Conservation (phyloP, 23 tunicate genomes). For the Halocynthia roretzi region DNA sequence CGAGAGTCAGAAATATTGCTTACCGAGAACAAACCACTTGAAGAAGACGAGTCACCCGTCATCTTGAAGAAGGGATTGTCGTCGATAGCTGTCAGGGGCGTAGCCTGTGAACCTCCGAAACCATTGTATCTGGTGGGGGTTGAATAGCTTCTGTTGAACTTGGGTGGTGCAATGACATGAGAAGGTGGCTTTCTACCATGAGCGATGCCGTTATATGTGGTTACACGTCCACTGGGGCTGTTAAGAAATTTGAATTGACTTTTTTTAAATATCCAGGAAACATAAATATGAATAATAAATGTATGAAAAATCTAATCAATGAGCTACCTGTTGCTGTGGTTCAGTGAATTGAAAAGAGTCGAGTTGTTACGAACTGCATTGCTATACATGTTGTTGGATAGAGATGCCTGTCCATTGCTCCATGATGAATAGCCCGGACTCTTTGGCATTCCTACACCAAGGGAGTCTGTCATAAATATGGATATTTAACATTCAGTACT, state of each 20-base stretch:
- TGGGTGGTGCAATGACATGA: slow-evolving; percentile 44
- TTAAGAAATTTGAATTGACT: neutral
- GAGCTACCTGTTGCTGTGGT: slow-evolving; percentile 43
- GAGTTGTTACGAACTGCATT: slow-evolving; percentile 29
- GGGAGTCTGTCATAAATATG: neutral
- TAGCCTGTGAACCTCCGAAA: slow-evolving; percentile 22
- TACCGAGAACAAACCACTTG: slow-evolving; percentile 13
- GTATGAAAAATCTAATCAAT: too few species aligned
- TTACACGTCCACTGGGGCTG: slow-evolving; percentile 27
- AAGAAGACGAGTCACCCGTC: slow-evolving; percentile 18
- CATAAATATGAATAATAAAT: too few species aligned
- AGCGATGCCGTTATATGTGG: slow-evolving; percentile 18
- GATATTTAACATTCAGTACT: too few species aligned
- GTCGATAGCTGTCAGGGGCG: slow-evolving; percentile 44
- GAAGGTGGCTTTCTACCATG: slow-evolving; percentile 15
- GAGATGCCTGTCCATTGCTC: slow-evolving; percentile 63
- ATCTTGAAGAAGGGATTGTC: slow-evolving; percentile 82
- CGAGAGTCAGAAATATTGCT: neutral
- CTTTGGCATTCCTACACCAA: slow-evolving; percentile 12
- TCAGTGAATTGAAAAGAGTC: slow-evolving; percentile 65
- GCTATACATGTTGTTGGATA: slow-evolving; percentile 36
- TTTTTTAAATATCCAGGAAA: too few species aligned
- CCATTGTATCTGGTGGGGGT: slow-evolving; percentile 68
- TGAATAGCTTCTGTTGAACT: slow-evolving; percentile 67
- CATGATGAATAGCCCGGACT: slow-evolving; percentile 68